A percentile compares a stretch with the other conserved stretches of the same genome.
Conservation (phyloP, 2,113 vertebrate genomes). For the Romanogobio albipinnatus region DNA sequence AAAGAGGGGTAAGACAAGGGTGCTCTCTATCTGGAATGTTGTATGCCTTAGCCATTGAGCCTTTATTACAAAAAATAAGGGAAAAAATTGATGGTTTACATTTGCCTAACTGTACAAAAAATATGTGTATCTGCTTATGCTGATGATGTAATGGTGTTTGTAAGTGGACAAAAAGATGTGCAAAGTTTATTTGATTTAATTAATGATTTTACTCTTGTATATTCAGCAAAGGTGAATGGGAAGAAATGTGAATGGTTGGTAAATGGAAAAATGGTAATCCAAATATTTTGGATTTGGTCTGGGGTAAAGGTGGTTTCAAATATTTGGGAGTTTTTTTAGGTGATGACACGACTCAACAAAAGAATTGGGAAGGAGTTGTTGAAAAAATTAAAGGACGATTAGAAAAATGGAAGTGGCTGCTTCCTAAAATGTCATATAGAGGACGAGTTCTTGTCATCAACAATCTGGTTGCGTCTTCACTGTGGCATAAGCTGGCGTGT, state of each 20-base stretch:
- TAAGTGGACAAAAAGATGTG: not conserved
- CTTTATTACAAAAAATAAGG: no score
- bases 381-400: not conserved
- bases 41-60: no score
- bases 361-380: not conserved
- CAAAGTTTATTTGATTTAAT: not conserved
- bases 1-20: no score
- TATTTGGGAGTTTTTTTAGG: not conserved
- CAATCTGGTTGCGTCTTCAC: not conserved
- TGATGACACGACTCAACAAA: not conserved
- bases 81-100: no score
- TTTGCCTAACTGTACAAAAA: not conserved
- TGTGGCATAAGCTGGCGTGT: constrained; percentile 6
- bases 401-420: not conserved
- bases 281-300: not conserved
- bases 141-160: not conserved
- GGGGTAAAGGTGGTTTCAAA: not conserved
- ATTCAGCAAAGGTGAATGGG: not conserved
- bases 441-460: not conserved
- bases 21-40: no score
- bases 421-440: no score
- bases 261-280: not conserved
- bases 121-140: not conserved
- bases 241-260: not conserved
- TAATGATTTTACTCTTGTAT: not conserved